Evolutionary conservation across 2,888 invertebrate genomes (phyloP).

Genomic region (Megalurothrips usitatus): DNA sequence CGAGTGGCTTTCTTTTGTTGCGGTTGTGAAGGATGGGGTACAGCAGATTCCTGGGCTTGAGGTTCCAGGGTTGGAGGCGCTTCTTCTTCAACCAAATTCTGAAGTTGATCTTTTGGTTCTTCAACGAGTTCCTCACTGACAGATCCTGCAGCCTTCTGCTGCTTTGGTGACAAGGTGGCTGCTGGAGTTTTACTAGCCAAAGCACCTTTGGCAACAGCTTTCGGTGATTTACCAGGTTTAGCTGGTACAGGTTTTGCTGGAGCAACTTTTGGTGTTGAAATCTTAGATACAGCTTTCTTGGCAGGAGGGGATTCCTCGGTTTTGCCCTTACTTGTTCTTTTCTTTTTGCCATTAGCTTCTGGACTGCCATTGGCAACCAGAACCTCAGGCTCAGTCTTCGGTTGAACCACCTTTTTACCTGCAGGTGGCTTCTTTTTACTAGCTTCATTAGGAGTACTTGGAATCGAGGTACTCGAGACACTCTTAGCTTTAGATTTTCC

Average conservation of each 20-base stretch:
- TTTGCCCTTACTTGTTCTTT: constrained; percentile 36
- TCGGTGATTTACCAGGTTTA: neutral
- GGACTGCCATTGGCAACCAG: neutral
- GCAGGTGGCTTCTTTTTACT: neutral
- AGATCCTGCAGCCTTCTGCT: neutral
- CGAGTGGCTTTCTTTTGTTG: constrained; percentile 44
- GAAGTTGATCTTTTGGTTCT: neutral
- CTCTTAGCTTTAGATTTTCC: neutral
- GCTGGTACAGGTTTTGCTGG: neutral
- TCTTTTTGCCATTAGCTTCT: constrained; percentile 33
- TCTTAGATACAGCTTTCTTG: neutral
- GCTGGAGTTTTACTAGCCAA: neutral
- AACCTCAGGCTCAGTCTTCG: neutral
- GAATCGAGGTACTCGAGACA: neutral
- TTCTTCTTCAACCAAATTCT: constrained; percentile 35
- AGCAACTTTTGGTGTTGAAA: neutral
- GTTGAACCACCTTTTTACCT: neutral
- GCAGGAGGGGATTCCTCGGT: neutral
- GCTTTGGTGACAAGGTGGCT: neutral
- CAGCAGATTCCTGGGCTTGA: neutral
- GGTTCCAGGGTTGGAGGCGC: neutral
- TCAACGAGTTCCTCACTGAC: neutral
- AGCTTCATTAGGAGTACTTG: neutral
- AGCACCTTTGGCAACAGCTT: neutral
- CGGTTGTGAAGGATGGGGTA: neutral